Conservation (phyloP, 2,797 vertebrate genomes). For the Cyprinodon diabolis region DNA sequence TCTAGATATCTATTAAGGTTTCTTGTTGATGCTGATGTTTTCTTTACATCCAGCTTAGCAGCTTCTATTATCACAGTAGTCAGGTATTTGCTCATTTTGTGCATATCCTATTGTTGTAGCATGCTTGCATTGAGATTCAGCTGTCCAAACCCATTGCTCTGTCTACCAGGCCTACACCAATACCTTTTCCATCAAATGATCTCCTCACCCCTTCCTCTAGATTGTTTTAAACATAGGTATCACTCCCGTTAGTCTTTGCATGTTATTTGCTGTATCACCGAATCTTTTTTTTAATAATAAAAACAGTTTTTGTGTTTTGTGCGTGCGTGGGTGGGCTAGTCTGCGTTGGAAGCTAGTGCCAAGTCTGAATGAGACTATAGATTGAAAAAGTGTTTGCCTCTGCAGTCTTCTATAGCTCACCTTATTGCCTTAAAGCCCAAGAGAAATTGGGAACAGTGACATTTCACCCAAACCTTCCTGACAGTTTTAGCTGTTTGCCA, state of each 20-base stretch:
- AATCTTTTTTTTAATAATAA: neutral
- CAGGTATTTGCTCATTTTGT: neutral
- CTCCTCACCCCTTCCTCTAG: too few relatives aligned
- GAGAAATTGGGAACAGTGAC: neutral
- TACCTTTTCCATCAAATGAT: too few relatives aligned
- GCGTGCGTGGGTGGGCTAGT: neutral
- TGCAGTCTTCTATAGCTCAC: neutral
- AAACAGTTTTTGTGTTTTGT: neutral
- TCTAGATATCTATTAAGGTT: neutral
- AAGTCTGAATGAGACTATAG: neutral
- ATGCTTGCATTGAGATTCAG: too few relatives aligned
- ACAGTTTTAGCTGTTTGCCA: neutral
- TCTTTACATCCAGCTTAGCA: neutral
- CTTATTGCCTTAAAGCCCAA: slow-evolving; percentile 1
- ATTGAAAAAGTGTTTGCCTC: neutral
- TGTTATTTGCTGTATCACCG: too few relatives aligned
- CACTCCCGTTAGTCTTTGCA: too few relatives aligned
- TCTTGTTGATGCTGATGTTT: neutral
- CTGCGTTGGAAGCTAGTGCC: neutral
- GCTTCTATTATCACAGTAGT: neutral
- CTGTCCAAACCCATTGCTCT: too few relatives aligned
- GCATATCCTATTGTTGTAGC: neutral
- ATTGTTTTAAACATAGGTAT: too few relatives aligned
- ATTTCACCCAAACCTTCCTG: slow-evolving; percentile 2
- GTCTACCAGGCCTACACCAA: too few relatives aligned